These are phyloP conservation scores for Sitta europaea DNA, from an alignment of 2,113 vertebrate genomes.

Conservation along the genomic window DNA sequence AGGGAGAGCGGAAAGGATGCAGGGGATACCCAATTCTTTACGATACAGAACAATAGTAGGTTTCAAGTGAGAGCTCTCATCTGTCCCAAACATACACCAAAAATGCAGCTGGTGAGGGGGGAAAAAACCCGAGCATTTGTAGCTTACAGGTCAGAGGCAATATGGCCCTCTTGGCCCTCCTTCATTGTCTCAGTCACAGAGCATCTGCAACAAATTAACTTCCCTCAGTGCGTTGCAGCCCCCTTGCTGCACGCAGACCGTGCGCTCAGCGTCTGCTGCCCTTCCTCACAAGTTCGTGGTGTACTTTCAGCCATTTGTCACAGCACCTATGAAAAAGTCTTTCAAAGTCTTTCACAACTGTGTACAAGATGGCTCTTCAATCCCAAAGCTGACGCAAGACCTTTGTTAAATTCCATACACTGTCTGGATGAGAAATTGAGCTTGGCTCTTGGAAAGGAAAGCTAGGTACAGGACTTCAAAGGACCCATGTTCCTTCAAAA, in stretches of 20 bases:
- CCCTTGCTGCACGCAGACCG: background rate
- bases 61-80: background rate
- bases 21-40: background rate
- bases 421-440: background rate
- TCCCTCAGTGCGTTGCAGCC: background rate
- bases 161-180: background rate
- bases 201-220: constrained; percentile 26
- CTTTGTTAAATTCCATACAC: background rate
- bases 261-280: background rate
- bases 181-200: background rate
- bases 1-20: background rate
- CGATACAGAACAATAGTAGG: background rate
- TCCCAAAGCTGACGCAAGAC: background rate
- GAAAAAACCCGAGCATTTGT: background rate
- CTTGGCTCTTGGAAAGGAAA: background rate
- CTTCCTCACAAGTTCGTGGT: background rate
- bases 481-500: background rate
- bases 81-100: background rate
- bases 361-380: background rate
- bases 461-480: background rate
- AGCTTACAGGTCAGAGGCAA: background rate
- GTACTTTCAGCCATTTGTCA: background rate
- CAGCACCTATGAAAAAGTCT: fast-evolving
- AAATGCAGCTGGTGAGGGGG: background rate
- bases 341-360: background rate